These are phyloP conservation scores for Plutella xylostella DNA, from an alignment of 2,888 invertebrate genomes.

Conservation along the genomic window DNA sequence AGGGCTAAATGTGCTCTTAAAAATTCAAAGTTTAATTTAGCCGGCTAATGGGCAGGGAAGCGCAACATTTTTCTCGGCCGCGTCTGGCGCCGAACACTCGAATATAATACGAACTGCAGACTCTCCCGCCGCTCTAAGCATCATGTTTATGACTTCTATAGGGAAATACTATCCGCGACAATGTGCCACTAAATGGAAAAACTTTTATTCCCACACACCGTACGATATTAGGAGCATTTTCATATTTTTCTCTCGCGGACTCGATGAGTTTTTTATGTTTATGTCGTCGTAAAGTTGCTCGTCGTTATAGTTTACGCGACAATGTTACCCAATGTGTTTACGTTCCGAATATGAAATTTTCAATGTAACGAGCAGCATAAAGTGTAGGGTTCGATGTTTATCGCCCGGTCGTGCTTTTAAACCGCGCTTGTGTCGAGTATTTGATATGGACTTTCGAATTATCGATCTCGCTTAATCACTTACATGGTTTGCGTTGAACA, in stretches of 20 bases:
- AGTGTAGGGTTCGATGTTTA: conserved; percentile 29
- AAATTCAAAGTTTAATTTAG: conserved; percentile 47
- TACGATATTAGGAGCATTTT: conserved; percentile 53
- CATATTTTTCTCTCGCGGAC: conserved; percentile 46
- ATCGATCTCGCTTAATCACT: conserved; percentile 1
- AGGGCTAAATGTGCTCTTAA: conserved; percentile 30
- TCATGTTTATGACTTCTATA: conserved; percentile 65
- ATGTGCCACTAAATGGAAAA: conserved; percentile 57
- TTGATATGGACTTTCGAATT: neutral
- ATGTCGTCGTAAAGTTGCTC: conserved; percentile 52
- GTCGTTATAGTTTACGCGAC: conserved; percentile 53
- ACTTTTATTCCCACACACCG: conserved; percentile 52
- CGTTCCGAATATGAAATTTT: conserved; percentile 46
- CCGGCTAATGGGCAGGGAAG: conserved; percentile 43
- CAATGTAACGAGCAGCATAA: conserved; percentile 34
- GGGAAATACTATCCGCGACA: conserved; percentile 54
- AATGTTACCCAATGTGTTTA: conserved; percentile 53
- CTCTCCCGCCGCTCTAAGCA: conserved; percentile 27
- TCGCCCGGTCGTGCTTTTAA: conserved; percentile 28
- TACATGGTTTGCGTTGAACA: neutral
- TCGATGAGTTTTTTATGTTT: conserved; percentile 66
- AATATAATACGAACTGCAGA: conserved; percentile 49
- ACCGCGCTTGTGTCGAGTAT: neutral
- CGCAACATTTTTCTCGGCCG: conserved; percentile 29
- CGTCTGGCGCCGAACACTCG: conserved; percentile 22